A percentile compares a stretch with the other conserved stretches of the same genome.
phyloP scores from a whole-genome alignment of 2,113 vertebrate species.

The Porphyrio hochstetteri region DNA sequence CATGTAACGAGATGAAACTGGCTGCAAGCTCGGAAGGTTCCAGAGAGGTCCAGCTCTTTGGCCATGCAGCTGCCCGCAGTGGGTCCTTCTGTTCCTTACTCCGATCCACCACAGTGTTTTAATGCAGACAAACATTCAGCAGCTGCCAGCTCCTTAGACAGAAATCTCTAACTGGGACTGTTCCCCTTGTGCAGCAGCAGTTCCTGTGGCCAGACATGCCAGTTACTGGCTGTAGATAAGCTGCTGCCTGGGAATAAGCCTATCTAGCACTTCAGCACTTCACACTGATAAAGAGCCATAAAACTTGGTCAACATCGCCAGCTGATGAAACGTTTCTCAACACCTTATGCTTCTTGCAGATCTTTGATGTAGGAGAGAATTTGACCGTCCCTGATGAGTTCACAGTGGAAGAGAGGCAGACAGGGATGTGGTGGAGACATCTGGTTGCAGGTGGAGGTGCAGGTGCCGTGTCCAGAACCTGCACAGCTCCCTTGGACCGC shows the following conservation, averaged over 20 bases:
- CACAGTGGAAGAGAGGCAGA: slow-evolving; percentile 92
- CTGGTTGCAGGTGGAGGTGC: slow-evolving; percentile 95
- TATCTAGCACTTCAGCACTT: background rate
- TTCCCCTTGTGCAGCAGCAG: background rate
- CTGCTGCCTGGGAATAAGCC: background rate
- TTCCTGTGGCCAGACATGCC: background rate
- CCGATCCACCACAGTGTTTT: background rate
- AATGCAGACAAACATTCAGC: background rate
- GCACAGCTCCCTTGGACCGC: slow-evolving; percentile 92
- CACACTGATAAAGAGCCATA: background rate
- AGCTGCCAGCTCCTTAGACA: background rate
- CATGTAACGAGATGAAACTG: background rate
- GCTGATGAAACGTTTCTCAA: background rate
- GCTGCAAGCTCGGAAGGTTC: background rate
- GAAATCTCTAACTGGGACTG: background rate
- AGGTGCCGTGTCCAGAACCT: slow-evolving; percentile 92
- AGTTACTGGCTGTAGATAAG: background rate
- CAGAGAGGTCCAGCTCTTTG: background rate
- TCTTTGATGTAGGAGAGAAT: slow-evolving; percentile 96
- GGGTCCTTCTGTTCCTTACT: slow-evolving; percentile 4
- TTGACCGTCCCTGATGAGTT: slow-evolving; percentile 94
- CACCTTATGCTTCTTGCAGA: slow-evolving; percentile 72
- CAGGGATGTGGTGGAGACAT: slow-evolving; percentile 96
- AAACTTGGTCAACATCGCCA: background rate
- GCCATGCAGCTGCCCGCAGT: background rate